Conservation (phyloP, 2,888 invertebrate genomes). For the Blera fallax region DNA sequence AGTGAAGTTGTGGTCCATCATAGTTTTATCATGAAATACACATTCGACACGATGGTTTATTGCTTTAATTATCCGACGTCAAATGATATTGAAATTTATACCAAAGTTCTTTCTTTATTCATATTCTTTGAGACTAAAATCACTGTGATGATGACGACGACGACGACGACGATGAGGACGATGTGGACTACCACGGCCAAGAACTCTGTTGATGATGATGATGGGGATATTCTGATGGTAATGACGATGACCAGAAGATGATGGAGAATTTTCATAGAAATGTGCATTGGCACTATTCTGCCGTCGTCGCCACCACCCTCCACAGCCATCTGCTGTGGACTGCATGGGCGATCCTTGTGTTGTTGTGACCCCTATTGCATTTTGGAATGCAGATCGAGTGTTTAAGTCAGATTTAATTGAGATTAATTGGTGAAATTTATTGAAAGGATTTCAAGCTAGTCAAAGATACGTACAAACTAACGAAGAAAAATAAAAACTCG, state of each 20-base stretch:
- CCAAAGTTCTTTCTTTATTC: conserved; percentile 48
- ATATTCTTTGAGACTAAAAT: conserved; percentile 32
- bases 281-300: conserved; percentile 15
- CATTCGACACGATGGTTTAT: conserved; percentile 72
- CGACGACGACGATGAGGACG: neutral
- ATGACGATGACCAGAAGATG: conserved; percentile 45
- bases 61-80: conserved; percentile 71
- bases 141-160: conserved; percentile 19
- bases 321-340: neutral
- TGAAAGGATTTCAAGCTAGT: conserved; percentile 59
- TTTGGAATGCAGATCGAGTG: conserved; percentile 72
- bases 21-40: conserved; percentile 66
- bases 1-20: conserved; percentile 55
- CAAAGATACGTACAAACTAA: neutral
- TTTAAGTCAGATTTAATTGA: conserved; percentile 73
- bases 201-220: conserved; percentile 27
- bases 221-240: conserved; percentile 13
- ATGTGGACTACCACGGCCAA: neutral
- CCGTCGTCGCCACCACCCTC: conserved; percentile 4
- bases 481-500: conserved; percentile 28
- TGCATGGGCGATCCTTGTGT: conserved; percentile 58
- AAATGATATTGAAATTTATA: conserved; percentile 71
- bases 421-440: conserved; percentile 72
- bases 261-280: conserved; percentile 53
- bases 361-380: conserved; percentile 72